Evolutionary conservation across 1,140 invertebrate genomes (phyloP).

Genomic region (Drosophila auraria): DNA sequence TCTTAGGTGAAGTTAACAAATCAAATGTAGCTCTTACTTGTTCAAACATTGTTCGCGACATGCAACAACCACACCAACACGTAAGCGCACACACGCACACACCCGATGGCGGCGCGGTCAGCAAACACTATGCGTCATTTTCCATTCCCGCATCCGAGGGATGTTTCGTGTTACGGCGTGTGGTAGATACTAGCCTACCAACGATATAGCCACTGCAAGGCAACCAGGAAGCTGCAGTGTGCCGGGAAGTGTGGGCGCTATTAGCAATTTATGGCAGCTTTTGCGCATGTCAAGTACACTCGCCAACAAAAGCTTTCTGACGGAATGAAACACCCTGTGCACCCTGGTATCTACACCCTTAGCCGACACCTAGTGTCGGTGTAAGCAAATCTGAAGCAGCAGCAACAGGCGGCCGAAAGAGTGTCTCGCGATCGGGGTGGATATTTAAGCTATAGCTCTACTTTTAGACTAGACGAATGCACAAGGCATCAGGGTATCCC

Average conservation of each 20-base stretch:
- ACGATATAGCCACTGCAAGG: conserved; percentile 9
- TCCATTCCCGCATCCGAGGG: conserved; percentile 51
- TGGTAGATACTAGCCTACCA: conserved; percentile 65
- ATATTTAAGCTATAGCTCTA: background rate
- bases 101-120: conserved; percentile 5
- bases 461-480: background rate
- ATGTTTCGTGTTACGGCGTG: conserved; percentile 61
- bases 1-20: conserved; percentile 56
- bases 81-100: conserved; percentile 17
- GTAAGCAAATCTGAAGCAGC: background rate
- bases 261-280: conserved; percentile 58
- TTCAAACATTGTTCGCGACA: conserved; percentile 65
- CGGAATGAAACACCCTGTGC: background rate
- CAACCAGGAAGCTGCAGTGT: conserved; percentile 27
- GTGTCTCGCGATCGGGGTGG: background rate
- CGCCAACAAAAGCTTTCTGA: conserved; percentile 3
- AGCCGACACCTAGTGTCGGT: background rate
- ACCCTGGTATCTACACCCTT: background rate
- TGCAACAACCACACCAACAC: conserved; percentile 50
- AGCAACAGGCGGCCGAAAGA: conserved; percentile 17
- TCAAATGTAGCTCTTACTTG: conserved; percentile 69
- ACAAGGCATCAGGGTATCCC: background rate
- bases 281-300: conserved; percentile 51
- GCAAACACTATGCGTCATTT: conserved; percentile 54
- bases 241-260: conserved; percentile 1